Evolutionary conservation across 1,140 invertebrate genomes (phyloP).

Genomic region (Sipha flava): DNA sequence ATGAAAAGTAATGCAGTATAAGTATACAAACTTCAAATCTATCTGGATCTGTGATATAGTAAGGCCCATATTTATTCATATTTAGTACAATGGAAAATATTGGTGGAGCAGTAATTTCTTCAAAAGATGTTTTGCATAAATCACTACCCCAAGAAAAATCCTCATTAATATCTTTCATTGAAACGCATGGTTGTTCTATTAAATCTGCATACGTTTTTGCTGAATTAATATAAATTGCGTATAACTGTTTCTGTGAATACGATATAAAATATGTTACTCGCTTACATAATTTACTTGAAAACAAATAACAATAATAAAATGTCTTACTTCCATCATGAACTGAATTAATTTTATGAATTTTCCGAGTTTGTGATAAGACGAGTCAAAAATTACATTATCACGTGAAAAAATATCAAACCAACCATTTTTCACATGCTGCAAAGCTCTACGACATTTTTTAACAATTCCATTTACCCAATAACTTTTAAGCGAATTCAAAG

Average conservation of each 20-base stretch:
- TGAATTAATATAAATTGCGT: background rate
- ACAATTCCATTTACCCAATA: background rate
- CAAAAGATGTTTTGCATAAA: background rate
- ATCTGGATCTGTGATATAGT: background rate
- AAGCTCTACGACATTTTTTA: background rate
- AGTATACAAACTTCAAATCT: background rate
- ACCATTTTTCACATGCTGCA: background rate
- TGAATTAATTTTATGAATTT: background rate
- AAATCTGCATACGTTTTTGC: background rate
- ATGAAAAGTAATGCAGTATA: no score
- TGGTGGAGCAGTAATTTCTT: background rate
- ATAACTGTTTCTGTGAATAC: background rate
- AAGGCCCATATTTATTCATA: slow-evolving; percentile 1
- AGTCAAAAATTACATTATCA: background rate
- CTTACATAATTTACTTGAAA: no score
- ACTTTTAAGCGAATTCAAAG: background rate
- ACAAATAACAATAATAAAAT: background rate
- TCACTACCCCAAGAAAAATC: background rate
- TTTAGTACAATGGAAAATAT: background rate
- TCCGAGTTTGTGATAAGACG: background rate
- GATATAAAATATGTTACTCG: no score
- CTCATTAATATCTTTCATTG: background rate
- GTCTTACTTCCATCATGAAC: slow-evolving; percentile 5
- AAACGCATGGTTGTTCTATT: background rate
- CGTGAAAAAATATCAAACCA: background rate